phyloP scores from a whole-genome alignment of 2,888 invertebrate genomes.

The Bibio marci region DNA sequence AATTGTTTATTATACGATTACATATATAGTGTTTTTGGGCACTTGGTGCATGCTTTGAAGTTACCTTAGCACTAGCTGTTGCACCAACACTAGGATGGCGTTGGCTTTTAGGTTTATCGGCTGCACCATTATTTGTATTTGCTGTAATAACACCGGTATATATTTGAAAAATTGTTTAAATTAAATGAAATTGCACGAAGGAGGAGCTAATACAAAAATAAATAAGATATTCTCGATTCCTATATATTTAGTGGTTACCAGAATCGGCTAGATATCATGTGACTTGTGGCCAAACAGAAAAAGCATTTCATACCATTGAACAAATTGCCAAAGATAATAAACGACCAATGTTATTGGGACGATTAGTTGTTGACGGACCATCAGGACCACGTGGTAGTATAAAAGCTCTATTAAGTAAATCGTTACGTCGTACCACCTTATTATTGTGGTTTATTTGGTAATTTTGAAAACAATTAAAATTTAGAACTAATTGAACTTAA shows the following conservation, averaged over 20 bases:
- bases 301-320: constrained; percentile 68
- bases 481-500: background rate
- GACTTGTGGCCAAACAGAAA: constrained; percentile 70
- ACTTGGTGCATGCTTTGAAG: constrained; percentile 85
- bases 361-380: constrained; percentile 62
- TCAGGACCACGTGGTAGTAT: constrained; percentile 38
- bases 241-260: constrained; percentile 85
- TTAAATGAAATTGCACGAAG: background rate
- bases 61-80: constrained; percentile 70
- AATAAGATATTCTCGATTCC: no score
- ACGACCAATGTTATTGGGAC: constrained; percentile 71
- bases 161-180: constrained; percentile 23
- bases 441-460: constrained; percentile 90
- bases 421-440: constrained; percentile 65
- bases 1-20: constrained; percentile 2
- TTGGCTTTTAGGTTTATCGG: constrained; percentile 82
- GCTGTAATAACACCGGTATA: constrained; percentile 62
- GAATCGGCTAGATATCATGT: constrained; percentile 84
- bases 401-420: constrained; percentile 57
- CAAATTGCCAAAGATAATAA: constrained; percentile 79
- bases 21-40: constrained; percentile 80
- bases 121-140: constrained; percentile 72
- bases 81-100: constrained; percentile 88
- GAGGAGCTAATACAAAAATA: background rate
- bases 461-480: constrained; percentile 6